Evolutionary conservation across 2,888 invertebrate genomes (phyloP), one percentile per base, ranked within the genome.

Genomic region (Euzophera pinguis): DNA sequence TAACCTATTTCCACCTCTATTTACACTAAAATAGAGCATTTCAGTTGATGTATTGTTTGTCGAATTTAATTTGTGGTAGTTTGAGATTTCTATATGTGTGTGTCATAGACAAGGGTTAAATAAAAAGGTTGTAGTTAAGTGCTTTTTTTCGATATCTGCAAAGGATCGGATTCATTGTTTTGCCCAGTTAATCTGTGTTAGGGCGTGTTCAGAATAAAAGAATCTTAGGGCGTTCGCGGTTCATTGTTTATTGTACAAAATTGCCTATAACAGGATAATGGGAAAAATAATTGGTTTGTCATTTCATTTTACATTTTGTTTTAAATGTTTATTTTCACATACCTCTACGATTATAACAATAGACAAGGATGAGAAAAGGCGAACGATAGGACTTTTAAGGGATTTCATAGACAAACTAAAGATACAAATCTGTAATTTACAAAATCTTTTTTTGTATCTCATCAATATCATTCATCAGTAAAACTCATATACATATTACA

Each of bases 41-140:
- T 60, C 57, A 52, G 47, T 6, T 5, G 39, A 38, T 42, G 55
- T 55, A 53, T 53, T 5, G 50, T 43, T 35, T 54, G 59, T 51
- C 54, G 41, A 58, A 49, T 39, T 35, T 52, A 43, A 16, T 55
- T 69, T 57, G 62, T 58, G 43, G 12, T 47, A 42, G 57, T 63
- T 58, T 57, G 59, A 57, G 60, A 61, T 57, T 58, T 60, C 58
- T 51, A 53, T 57, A 55, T 60, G 56, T 63, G 61, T 64, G 62
- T 61, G 60, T 57, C 60, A 58, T 64, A 66, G 66, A 65, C 64
- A 58, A 55, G 51, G 56, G 39, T 53, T 34, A 39, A 39, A 50
- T 50, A 37, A 51, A 50, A 51, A 51, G 51, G 43, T 35, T 51
- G 51, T 51, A 39, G 39, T 39, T 39, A 43, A 51, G 51, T 51